Evolutionary conservation across 2,113 vertebrate species (phyloP), one percentile per base, ranked within the genome.

Genomic region (Petrocephalus microphthalmus): DNA sequence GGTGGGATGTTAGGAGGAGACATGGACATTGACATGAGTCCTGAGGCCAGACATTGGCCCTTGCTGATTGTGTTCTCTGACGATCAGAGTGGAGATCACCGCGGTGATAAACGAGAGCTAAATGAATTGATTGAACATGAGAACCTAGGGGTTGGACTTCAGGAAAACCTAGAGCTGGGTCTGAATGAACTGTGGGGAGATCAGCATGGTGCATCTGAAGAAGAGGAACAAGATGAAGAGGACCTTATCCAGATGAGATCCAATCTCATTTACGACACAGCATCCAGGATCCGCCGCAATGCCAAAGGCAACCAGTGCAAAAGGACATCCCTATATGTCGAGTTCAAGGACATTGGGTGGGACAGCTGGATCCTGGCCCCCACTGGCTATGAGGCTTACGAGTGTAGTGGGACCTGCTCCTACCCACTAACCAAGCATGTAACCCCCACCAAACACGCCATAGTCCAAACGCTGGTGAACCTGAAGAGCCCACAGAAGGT

Each of bases 341-440:
- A 99, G 91, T 99, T 99, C 94, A 99, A 99, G 91, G 98, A 99
- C 89, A 99, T 99, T 0, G 98, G 98, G 10, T 99, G 98, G 98
- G 97, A 99, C 91, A 98, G 96, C 54, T 99, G 98, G 98, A 98
- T 99, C 93, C 96, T 99, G 0, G 98, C 98, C 0, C 98, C 98
- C 0, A 91, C 95, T 0, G 97, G 97, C 3, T 99, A 99, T 0
- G 98, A 99, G 87, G 98, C 98, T 3, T 99, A 96, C 0, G 97
- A 99, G 91, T 99, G 98, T 88, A 94, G 95, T 0, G 98, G 98
- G 0, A 92, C 96, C 47, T 99, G 98, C 0, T 95, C 95, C 56
- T 99, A 97, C 88, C 98, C 98, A 0, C 89, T 99, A 87, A 98
- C 98, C 0, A 97, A 98, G 87, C 97, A 99, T 0, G 97, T 99